Base-by-base conservation (phyloP, 2,797 vertebrate genomes). In the Danio albolineatus region DNA sequence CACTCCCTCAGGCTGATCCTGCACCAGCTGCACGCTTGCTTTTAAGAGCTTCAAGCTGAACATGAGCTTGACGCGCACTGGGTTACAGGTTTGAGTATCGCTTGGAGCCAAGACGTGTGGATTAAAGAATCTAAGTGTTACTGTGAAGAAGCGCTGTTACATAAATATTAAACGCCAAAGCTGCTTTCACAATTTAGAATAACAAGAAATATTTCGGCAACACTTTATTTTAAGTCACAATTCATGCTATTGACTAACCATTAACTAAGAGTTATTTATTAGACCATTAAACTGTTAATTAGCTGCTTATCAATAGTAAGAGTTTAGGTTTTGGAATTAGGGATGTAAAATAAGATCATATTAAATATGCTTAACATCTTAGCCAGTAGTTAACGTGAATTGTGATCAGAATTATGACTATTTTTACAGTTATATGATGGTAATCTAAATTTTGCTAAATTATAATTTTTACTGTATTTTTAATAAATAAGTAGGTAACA, bases 1-100 rank as follows among this genome's bases (percentile, higher is more conserved):
- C 66, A 49, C 76, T 49, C 66, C 65, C 67, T 54, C 16, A 64
- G 77, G 77, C 77, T 64, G 67, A 72, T 62, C 67, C 19, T 44
- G 36, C 66, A 64, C 77, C 77, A 79, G 67, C 77, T 79, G 76
- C 76, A 51, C 28, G 4, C 17, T 46, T 53, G 77, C 67, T 72
- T 72, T 56, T 36, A 64, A 69, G 70, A 62, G 77, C 77, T 69
- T 72, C 6, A 7, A 72, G 77, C 48, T 41, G 17, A 79, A 64
- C 48, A 79, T 17, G 46, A 56, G 10, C 54, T 60, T 71, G 44
- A 49, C 19, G 6, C 69, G n/a, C 44, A 61, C 17, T n/a, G 53
- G 19, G 46, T 54, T 62, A 79, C 38, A 44, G 57, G 77, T 72
- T 64, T 72, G 67, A 54, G 46, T 44, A 19, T 72, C 43, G 66